Evolutionary conservation across 2,113 vertebrate genomes (phyloP).

Genomic region (Megaceryle torquata): DNA sequence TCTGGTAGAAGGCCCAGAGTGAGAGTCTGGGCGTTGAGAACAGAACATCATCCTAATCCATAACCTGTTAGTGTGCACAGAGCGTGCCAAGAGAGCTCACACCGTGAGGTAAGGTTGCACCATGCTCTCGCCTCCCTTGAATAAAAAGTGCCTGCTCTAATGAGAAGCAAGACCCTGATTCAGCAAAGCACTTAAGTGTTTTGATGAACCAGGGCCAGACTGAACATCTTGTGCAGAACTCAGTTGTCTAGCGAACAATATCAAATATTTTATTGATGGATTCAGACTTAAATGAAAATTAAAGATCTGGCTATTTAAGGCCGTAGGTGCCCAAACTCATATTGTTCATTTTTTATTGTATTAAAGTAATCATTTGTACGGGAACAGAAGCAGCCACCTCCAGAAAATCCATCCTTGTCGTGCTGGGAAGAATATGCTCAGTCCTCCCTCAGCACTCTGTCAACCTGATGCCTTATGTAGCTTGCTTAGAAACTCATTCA

Average conservation of each 20-base stretch:
- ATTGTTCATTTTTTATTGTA: constrained; percentile 36
- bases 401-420: constrained; percentile 44
- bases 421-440: constrained; percentile 47
- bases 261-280: constrained; percentile 65
- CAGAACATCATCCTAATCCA: neutral
- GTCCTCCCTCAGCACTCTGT: neutral
- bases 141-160: constrained; percentile 25
- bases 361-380: constrained; percentile 49
- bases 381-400: constrained; percentile 53
- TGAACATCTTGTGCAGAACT: constrained; percentile 65
- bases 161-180: constrained; percentile 56
- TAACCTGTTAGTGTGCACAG: neutral
- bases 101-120: constrained; percentile 33
- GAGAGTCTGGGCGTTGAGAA: neutral
- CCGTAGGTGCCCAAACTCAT: constrained; percentile 46
- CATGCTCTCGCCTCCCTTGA: neutral
- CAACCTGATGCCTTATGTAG: neutral
- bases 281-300: constrained; percentile 64
- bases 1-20: neutral
- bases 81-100: constrained; percentile 26
- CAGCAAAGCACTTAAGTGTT: constrained; percentile 63
- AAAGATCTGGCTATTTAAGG: constrained; percentile 40
- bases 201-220: constrained; percentile 64
- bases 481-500: neutral
- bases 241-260: constrained; percentile 32